phyloP scores from a whole-genome alignment of 2,797 vertebrate species.

The Sebastes nivosus region DNA sequence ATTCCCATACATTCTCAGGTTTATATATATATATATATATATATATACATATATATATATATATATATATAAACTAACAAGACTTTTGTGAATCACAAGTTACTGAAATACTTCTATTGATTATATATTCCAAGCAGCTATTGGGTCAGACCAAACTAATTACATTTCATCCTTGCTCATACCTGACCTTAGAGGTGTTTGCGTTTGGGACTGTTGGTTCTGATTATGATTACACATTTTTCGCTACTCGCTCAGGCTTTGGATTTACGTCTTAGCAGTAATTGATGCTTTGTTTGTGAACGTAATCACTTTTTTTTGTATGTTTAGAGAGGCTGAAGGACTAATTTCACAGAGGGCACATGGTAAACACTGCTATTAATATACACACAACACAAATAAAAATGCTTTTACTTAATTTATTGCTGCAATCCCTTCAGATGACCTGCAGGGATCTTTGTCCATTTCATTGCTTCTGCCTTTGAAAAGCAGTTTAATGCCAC shows the following conservation, averaged over 20 bases:
- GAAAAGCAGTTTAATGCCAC: constrained; percentile 10
- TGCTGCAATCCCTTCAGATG: background rate
- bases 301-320: constrained; percentile 2
- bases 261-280: constrained; percentile 21
- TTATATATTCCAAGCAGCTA: background rate
- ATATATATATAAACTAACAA: background rate
- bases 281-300: constrained; percentile 38
- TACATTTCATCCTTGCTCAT: background rate
- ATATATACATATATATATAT: too few species aligned
- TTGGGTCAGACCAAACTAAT: background rate
- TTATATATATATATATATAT: too few species aligned
- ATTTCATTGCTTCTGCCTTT: background rate
- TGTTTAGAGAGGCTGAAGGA: constrained; percentile 20
- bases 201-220: background rate
- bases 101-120: background rate
- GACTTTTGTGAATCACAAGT: background rate
- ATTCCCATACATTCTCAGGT: background rate
- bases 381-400: constrained; percentile 5
- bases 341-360: constrained; percentile 8
- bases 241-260: constrained; percentile 13
- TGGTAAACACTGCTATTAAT: background rate
- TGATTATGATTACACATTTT: background rate
- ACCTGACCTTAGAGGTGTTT: background rate
- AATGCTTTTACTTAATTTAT: constrained; percentile 15
- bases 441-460: background rate